phyloP scores from a whole-genome alignment of 2,797 vertebrate species.

The Myiotriccus ornatus region DNA sequence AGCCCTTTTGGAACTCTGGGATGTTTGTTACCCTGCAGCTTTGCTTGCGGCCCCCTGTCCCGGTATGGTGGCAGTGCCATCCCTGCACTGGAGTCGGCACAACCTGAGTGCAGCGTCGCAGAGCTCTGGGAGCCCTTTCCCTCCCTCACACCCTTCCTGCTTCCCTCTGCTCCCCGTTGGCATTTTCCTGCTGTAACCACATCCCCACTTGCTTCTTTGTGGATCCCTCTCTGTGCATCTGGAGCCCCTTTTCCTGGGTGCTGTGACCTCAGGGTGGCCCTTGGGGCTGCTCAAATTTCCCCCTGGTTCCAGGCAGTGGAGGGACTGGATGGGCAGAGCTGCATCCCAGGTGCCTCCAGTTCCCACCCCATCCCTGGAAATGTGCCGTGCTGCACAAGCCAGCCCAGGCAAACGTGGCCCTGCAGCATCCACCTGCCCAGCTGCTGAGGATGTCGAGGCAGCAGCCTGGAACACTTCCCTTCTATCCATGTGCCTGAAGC shows the following conservation, averaged over 20 bases:
- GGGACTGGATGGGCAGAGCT: not conserved
- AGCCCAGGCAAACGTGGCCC: not conserved
- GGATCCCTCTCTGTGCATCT: not conserved
- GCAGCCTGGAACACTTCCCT: not conserved
- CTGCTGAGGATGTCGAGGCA: too few relatives aligned
- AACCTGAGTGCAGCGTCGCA: fast-evolving
- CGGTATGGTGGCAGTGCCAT: fast-evolving
- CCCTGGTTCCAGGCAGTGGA: fast-evolving
- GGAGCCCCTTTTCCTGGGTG: not conserved
- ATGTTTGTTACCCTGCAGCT: fast-evolving
- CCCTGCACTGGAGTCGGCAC: not conserved
- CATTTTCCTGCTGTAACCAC: not conserved
- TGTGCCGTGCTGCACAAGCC: not conserved
- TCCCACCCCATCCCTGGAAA: not conserved
- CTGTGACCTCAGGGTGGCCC: not conserved
- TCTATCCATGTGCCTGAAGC: fast-evolving
- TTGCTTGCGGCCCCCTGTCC: not conserved
- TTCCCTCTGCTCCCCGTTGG: not conserved
- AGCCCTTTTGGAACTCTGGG: too few relatives aligned
- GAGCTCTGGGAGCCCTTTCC: not conserved
- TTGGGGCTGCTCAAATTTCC: not conserved
- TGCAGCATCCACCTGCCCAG: not conserved
- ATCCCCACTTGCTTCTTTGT: not conserved
- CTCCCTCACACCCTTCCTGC: not conserved
- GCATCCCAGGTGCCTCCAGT: fast-evolving